Evolutionary conservation across 1,140 invertebrate genomes (phyloP), one percentile per base, ranked within the genome.

Genomic region (Drosophila ananassae): DNA sequence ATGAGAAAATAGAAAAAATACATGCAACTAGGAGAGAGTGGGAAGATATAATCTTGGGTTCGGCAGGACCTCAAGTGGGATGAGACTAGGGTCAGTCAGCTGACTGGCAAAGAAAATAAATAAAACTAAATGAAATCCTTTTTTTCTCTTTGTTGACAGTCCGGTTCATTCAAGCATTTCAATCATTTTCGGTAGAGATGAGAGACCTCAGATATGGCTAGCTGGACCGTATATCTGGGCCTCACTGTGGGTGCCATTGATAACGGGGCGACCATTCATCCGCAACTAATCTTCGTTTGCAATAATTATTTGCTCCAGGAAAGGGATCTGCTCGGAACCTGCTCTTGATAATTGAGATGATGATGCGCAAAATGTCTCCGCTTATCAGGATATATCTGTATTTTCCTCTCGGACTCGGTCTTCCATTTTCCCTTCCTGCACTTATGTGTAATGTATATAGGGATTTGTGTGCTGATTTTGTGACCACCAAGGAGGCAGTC

Each of bases 231-330:
- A 30, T 39, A 62, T 58, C 30, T 34, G 44, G 44, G 39, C 55
- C 54, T 48, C 60, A 51, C 59, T 44, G 67, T 64, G 66, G 79
- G 60, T 80, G 69, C 77, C 68, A 85, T 87, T 87, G 81, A 85
- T 87, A 81, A 68, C 76, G 61, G 46, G 54, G 24, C 62, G 58
- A 51, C 30, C 66, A 64, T 61, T 81, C 82, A 63, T 63, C 84
- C 79, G 79, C 83, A 87, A 64, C 83, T 89, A 87, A 87, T 89
- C 83, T 73, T 39, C 57, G 62, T 79, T 89, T 67, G 71, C 83
- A 39, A 82, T 85, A 77, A 80, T 84, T 85, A 80, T 85, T 80
- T 83, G 39, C 37, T 63, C 58, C 10, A 53, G 47, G 51, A 59
- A 52, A 39, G 44, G 13, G 22, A 57, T 61, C 55, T 48, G 30